phyloP scores from a whole-genome alignment of 2,797 vertebrate genomes.

The Onychomys arenicola region DNA sequence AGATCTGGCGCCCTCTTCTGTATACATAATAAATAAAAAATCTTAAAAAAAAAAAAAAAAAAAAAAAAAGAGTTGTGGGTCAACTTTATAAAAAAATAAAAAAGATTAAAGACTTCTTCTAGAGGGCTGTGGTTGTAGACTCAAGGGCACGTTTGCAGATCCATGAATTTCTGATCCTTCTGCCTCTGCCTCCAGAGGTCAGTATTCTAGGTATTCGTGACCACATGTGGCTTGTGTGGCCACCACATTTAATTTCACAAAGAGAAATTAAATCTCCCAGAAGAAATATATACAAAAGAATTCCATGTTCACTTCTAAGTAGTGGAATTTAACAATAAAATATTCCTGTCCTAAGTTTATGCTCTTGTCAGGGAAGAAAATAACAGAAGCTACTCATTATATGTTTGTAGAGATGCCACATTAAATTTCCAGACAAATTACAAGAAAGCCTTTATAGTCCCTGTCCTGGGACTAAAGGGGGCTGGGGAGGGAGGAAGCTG shows the following conservation, averaged over 20 bases:
- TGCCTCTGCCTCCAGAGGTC: background rate
- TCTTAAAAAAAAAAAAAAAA: too few species aligned
- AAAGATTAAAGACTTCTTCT: background rate
- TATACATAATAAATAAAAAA: too few species aligned
- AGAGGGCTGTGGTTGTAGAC: background rate
- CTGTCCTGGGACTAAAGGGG: background rate
- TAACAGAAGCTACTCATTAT: background rate
- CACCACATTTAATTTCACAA: background rate
- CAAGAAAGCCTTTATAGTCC: background rate
- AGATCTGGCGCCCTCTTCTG: too few species aligned
- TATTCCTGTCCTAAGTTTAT: background rate
- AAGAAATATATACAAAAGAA: constrained; percentile 28
- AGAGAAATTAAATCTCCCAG: background rate
- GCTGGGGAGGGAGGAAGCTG: too few species aligned
- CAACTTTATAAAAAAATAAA: too few species aligned
- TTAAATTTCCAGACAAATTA: constrained; percentile 26
- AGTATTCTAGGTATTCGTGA: background rate
- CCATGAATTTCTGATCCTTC: background rate
- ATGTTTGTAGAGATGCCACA: background rate
- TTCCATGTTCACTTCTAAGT: background rate
- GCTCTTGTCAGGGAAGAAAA: constrained; percentile 15
- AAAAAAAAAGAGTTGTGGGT: too few species aligned
- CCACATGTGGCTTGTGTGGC: background rate
- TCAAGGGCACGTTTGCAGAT: background rate
- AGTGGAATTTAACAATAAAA: background rate